Evolutionary conservation across 2,888 invertebrate genomes (phyloP).

Genomic region (Andrena marginata): DNA sequence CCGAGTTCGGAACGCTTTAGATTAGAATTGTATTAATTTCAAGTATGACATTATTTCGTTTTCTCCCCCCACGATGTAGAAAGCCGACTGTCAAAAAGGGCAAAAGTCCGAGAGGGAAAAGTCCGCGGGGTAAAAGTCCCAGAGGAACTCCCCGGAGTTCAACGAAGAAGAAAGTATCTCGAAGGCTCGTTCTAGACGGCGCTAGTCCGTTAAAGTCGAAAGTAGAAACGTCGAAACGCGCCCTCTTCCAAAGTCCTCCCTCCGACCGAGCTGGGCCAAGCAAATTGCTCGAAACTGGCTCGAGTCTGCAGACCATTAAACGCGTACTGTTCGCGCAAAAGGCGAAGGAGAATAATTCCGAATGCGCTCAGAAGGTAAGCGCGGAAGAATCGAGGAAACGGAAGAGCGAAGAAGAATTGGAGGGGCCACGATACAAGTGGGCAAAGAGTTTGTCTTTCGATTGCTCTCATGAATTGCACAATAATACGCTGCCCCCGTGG

Average conservation of each 20-base stretch:
- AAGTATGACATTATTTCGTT: conserved; percentile 18
- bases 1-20: not conserved
- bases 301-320: conserved; percentile 88
- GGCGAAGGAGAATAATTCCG: conserved; percentile 71
- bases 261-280: conserved; percentile 80
- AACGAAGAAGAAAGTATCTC: conserved; percentile 86
- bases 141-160: conserved; percentile 88
- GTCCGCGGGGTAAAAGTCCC: conserved; percentile 87
- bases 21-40: not conserved
- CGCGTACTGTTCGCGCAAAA: conserved; percentile 89
- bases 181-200: conserved; percentile 85
- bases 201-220: conserved; percentile 78
- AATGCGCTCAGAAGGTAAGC: conserved; percentile 34
- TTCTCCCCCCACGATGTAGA: conserved; percentile 73
- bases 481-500: conserved; percentile 69
- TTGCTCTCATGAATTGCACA: conserved; percentile 75
- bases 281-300: conserved; percentile 78
- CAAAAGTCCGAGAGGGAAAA: conserved; percentile 85
- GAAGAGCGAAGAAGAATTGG: conserved; percentile 81
- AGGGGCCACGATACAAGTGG: conserved; percentile 79
- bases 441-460: conserved; percentile 87
- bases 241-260: conserved; percentile 91
- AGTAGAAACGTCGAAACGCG: conserved; percentile 89
- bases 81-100: conserved; percentile 84
- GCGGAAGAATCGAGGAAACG: conserved; percentile 78